phyloP scores from a whole-genome alignment of 1,140 invertebrate species.

The Lutraria rhynchaena region DNA sequence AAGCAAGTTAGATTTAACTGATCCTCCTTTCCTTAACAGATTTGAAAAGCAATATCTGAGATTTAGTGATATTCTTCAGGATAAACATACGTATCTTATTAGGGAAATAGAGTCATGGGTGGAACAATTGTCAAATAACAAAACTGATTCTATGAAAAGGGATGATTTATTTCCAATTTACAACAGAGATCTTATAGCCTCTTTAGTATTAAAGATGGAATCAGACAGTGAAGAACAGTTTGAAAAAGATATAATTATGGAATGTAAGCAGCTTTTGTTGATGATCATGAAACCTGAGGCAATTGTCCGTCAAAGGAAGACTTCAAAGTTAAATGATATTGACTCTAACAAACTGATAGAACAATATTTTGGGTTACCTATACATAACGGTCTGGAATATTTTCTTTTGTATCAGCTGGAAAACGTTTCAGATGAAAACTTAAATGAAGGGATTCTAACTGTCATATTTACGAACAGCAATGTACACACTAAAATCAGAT shows the following conservation, averaged over 20 bases:
- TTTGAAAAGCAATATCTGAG: constrained; percentile 74
- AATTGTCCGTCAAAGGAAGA: constrained; percentile 50
- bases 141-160: not conserved
- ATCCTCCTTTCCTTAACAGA: constrained; percentile 75
- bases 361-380: constrained; percentile 57
- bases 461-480: constrained; percentile 63
- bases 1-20: constrained; percentile 66
- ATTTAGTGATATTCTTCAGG: constrained; percentile 60
- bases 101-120: constrained; percentile 15
- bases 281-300: constrained; percentile 62
- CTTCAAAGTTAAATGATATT: not conserved
- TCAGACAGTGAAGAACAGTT: not conserved
- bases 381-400: constrained; percentile 61
- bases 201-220: constrained; percentile 33
- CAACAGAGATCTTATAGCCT: constrained; percentile 59
- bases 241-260: constrained; percentile 3
- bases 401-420: constrained; percentile 14
- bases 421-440: not conserved
- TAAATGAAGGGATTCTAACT: not conserved
- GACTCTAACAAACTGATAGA: constrained; percentile 10
- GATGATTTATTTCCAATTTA: constrained; percentile 58
- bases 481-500: constrained; percentile 43
- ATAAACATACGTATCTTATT: not conserved
- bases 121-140: constrained; percentile 1
- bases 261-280: constrained; percentile 33